Evolutionary conservation across 1,140 invertebrate genomes (phyloP).

Genomic region (Diorhabda carinulata): DNA sequence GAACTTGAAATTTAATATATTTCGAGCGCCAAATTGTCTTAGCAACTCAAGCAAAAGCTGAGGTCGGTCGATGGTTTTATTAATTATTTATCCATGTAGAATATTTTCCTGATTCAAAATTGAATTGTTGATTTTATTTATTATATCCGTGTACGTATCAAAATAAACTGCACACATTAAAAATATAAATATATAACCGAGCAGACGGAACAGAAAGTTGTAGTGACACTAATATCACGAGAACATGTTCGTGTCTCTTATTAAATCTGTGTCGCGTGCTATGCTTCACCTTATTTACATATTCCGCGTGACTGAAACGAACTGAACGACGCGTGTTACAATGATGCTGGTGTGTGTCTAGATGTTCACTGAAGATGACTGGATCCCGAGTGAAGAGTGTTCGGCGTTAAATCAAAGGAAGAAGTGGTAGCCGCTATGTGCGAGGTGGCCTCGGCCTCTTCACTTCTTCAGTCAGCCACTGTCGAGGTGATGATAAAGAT

Average conservation of each 20-base stretch:
- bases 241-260: not conserved
- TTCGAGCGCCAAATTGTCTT: too few species aligned
- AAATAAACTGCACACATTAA: not conserved
- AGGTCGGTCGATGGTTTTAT: too few species aligned
- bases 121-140: too few species aligned
- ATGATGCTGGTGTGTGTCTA: slow-evolving; percentile 18
- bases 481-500: slow-evolving; percentile 29
- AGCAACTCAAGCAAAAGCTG: too few species aligned
- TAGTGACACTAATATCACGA: not conserved
- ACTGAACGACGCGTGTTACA: slow-evolving; percentile 11
- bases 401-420: slow-evolving; percentile 37
- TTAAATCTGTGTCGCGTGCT: slow-evolving; percentile 16
- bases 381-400: slow-evolving; percentile 10
- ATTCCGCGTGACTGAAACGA: slow-evolving; percentile 14
- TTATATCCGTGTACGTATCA: not conserved
- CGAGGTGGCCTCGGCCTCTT: slow-evolving; percentile 17
- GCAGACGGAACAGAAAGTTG: slow-evolving; percentile 10
- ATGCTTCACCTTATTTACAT: slow-evolving; percentile 8
- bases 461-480: slow-evolving; percentile 21
- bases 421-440: slow-evolving; percentile 30
- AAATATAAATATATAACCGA: not conserved
- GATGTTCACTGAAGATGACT: slow-evolving; percentile 31
- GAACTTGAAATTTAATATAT: too few species aligned
- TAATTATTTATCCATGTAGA: too few species aligned
- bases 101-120: too few species aligned